Percentiles rank a stretch among this genome's conserved stretches.
Conservation (phyloP, 2,113 vertebrate species). For the Oreochromis niloticus region DNA sequence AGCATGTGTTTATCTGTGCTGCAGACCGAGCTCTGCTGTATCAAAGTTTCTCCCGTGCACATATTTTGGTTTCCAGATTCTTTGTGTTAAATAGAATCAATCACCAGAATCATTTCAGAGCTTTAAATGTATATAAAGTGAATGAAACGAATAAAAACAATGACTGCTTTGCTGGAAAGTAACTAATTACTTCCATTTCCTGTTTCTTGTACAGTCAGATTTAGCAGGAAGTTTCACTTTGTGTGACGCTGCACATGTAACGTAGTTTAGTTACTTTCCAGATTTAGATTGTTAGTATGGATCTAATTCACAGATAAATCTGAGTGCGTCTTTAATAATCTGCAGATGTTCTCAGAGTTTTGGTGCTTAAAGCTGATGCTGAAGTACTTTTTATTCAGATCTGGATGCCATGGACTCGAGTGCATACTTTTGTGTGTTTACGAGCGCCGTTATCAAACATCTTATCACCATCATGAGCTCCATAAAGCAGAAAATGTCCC, state of each 20-base stretch:
- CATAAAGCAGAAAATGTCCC: background rate
- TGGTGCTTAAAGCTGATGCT: background rate
- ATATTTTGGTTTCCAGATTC: rapidly evolving
- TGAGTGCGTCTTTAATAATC: rapidly evolving
- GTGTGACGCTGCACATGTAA: background rate
- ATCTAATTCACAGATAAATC: background rate
- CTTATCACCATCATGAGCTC: rapidly evolving
- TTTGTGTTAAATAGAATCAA: background rate
- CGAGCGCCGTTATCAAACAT: background rate
- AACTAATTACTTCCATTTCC: background rate
- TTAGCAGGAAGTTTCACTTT: background rate
- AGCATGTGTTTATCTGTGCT: no score
- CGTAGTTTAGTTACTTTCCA: rapidly evolving
- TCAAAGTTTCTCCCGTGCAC: no score
- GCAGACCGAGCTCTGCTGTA: no score
- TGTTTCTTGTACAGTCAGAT: background rate
- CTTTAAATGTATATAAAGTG: background rate
- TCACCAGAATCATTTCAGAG: background rate
- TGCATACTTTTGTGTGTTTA: rapidly evolving
- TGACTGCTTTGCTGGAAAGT: background rate
- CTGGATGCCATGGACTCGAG: background rate
- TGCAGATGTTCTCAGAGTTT: background rate
- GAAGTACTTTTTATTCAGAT: background rate
- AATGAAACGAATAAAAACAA: background rate
- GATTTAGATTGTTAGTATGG: background rate